phyloP scores from a whole-genome alignment of 2,888 invertebrate genomes.

The Psylliodes chrysocephalus region DNA sequence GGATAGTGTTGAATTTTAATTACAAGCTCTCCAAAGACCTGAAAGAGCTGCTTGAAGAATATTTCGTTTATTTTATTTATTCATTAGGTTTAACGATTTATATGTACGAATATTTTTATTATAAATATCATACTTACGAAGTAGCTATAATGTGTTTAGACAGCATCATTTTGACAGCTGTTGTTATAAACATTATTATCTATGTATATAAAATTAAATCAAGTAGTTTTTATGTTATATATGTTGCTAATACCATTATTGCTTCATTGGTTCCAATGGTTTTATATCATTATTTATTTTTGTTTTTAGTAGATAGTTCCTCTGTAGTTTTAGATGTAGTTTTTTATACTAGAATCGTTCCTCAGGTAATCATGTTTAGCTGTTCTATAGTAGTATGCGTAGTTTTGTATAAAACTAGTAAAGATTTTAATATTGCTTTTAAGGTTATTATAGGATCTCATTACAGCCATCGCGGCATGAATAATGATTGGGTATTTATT shows the following conservation, averaged over 20 bases:
- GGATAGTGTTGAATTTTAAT: conserved; percentile 1
- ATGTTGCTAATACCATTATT: conserved; percentile 14
- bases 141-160: conserved; percentile 1
- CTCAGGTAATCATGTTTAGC: conserved; percentile 10
- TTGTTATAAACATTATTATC: conserved; percentile 22
- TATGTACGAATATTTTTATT: conserved; percentile 15
- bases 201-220: neutral
- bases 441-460: neutral
- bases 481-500: conserved; percentile 2
- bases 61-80: conserved; percentile 10
- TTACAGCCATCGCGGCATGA: neutral
- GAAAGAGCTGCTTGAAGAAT: neutral
- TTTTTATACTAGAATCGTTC: conserved; percentile 8
- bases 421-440: conserved; percentile 26
- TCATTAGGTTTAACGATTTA: conserved; percentile 1
- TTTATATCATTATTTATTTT: conserved; percentile 21
- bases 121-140: neutral
- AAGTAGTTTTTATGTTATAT: conserved; percentile 14
- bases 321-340: conserved; percentile 12
- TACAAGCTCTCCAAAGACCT: conserved; percentile 2
- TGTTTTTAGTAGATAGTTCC: conserved; percentile 1
- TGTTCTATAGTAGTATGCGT: conserved; percentile 19
- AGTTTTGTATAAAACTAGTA: conserved; percentile 25
- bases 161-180: neutral
- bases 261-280: conserved; percentile 13